Evolutionary conservation across 37 sponge, comb jelly and placozoan species (phyloP), one percentile per base, ranked within the genome.

Genomic region (Beroe ovata): DNA sequence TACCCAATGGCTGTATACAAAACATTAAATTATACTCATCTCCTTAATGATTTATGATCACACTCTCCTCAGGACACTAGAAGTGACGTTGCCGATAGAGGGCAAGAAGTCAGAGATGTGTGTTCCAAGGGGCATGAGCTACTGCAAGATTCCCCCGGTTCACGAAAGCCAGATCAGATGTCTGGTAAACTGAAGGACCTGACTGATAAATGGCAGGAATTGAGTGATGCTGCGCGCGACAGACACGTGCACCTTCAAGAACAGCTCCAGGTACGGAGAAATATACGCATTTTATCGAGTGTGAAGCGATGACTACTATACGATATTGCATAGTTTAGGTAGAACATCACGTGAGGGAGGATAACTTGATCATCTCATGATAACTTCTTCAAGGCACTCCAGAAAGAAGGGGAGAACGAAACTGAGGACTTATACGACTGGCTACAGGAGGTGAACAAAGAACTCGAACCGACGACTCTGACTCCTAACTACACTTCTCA

Each of bases 101-200:
- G 84, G 1, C 84, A 77, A 26, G 54, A 77, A 20, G 84, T 77
- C 1, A 40, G 54, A 8, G 54, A 77, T 21, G 54, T 77, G 2
- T 77, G 84, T 39, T 20, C 84, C n/a, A 77, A 42, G 84, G 84
- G 84, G 4, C 84, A 77, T 26, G 84, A 77, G 84, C 25, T 77
- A 20, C 54, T 77, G 26, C n/a, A n/a, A 23, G 38, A 71, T n/a
- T n/a, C n/a, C n/a, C 18, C 20, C 18, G 14, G 25, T 54, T 40
- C 47, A 1, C 54, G 11, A 11, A 47, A 47, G 11, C 54, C 54
- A 47, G 84, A 77, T 29, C 26, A 77, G 28, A 4, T 77, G 8
- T 39, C 84, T 23, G 42, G 36, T 0, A 11, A 35, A 20, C 84
- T 77, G 16, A 11, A 35, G 84, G 84, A 77, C 25, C 84, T 77